These are phyloP conservation scores for Callinectes sapidus DNA, from an alignment of 2,888 invertebrate species.

Conservation along the genomic window DNA sequence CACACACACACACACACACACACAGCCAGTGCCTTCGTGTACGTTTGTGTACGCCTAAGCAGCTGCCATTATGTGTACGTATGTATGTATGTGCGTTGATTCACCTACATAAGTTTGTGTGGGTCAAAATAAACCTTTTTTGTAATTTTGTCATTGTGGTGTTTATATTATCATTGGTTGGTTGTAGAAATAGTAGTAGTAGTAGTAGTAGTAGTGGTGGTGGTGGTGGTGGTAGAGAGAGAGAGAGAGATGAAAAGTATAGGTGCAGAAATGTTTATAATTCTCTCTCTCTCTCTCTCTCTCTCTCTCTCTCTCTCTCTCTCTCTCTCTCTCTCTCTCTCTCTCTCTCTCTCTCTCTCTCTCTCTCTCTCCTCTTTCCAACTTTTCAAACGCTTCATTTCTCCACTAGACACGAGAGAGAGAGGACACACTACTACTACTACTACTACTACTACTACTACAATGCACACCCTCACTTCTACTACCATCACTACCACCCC, in stretches of 20 bases:
- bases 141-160: no score
- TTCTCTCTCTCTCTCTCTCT: no score
- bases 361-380: not conserved
- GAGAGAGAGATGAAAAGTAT: no score
- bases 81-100: not conserved
- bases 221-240: no score
- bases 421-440: constrained; percentile 17
- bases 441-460: constrained; percentile 36
- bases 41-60: not conserved
- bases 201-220: no score
- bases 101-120: no score
- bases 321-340: not conserved
- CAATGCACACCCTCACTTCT: not conserved
- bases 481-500: not conserved
- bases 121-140: no score
- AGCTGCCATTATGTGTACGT: not conserved
- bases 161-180: no score
- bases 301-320: not conserved
- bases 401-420: not conserved
- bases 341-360: not conserved
- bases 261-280: no score
- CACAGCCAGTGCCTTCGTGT: constrained; percentile 22
- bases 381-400: not conserved
- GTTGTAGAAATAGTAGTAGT: no score
- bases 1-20: constrained; percentile 24